Base-by-base conservation (phyloP, 2,888 invertebrate species). In the Campoplex capitator region DNA sequence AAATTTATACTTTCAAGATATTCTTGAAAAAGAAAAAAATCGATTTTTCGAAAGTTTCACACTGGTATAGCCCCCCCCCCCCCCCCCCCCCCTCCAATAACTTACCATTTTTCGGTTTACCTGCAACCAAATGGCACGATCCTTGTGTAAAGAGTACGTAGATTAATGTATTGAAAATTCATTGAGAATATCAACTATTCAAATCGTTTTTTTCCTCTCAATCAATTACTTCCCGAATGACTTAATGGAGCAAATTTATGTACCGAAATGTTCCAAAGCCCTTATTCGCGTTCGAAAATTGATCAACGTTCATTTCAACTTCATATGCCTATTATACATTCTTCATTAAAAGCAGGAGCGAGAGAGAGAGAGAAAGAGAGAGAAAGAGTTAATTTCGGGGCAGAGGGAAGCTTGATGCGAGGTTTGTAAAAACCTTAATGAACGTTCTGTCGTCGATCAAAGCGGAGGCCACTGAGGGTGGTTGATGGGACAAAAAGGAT, bases 391-490 rank as follows among this genome's bases (percentile, higher is more conserved):
- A 51, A 62, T 74, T 87, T 83, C 38, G 42, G 42, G 83, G 75
- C 54, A 16, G 28, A 54, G 16, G 48, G 73, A 84, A 81, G 58
- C 62, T 48, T 23, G 54, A 45, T 70, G 35, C 18, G 70, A 28
- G 54, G 58, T 62, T 38, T 75, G 76, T 54, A 70, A 82, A 87
- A 84, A 84, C 81, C 81, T 87, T 87, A 84, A 87, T 87, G 87
- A 87, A 87, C 84, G 74, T 82, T 74, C 67, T 84, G 81, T 87
- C 87, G 82, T 84, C 82, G 84, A 87, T 87, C 87, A 87, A 87
- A 87, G 82, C 75, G 18, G 76, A 77, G 65, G 32, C 70, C 38
- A 51, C 73, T 67, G 58, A 65, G 58, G 80, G 67, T 42, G 80
- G 67, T 42, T 42, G 48, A 35, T 54, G 28, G 73, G 74, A 51